Percentiles rank a stretch among this genome's conserved stretches.
Evolutionary conservation across 1,140 invertebrate genomes (phyloP).

Genomic region (Polypedilum vanderplanki): DNA sequence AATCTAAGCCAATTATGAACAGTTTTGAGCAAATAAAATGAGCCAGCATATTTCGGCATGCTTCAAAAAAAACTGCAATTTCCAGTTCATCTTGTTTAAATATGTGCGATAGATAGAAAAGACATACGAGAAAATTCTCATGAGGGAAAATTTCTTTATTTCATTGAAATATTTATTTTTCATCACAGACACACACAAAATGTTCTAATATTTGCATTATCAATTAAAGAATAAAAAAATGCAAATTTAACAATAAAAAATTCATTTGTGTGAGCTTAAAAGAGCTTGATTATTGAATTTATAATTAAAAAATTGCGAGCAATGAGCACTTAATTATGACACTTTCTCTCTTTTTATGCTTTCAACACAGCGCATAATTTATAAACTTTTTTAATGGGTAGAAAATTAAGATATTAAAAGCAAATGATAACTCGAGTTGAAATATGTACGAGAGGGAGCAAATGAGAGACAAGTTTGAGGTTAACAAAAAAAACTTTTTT

Average conservation of each 20-base stretch:
- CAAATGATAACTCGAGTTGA: neutral
- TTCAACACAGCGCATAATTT: neutral
- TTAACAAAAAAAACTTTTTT: neutral
- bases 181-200: neutral
- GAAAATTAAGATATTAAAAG: constrained; percentile 20
- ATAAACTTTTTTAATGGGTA: constrained; percentile 19
- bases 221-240: neutral
- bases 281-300: constrained; percentile 4
- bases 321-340: constrained; percentile 16
- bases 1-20: neutral
- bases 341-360: neutral
- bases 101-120: neutral
- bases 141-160: neutral
- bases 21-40: neutral
- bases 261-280: neutral
- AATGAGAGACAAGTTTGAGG: neutral
- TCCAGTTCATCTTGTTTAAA: neutral
- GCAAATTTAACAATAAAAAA: neutral
- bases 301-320: constrained; percentile 4
- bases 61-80: neutral
- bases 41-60: neutral
- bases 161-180: constrained; percentile 19
- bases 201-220: constrained; percentile 3
- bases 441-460: neutral
- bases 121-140: too few relatives aligned